These are phyloP conservation scores for Cryptotis parvus DNA, from an alignment of 2,113 vertebrate genomes.

Conservation along the genomic window DNA sequence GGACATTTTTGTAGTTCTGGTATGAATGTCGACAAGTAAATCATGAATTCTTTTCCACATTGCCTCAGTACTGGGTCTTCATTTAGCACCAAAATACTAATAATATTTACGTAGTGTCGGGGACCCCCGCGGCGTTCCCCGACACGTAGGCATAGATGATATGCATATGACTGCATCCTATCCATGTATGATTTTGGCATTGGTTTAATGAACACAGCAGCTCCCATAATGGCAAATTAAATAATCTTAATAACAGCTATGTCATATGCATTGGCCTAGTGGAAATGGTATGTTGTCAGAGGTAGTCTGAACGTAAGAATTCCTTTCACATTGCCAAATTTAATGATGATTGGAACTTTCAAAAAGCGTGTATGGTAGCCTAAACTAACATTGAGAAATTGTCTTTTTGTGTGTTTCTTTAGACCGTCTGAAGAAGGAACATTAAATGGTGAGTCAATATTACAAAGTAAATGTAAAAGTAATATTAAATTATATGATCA, in stretches of 20 bases:
- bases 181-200: no score
- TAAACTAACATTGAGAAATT: slow-evolving; percentile 37
- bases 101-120: slow-evolving; percentile 49
- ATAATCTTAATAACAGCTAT: no score
- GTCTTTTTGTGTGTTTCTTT: slow-evolving; percentile 66
- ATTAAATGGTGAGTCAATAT: slow-evolving; percentile 87
- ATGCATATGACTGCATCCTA: background rate
- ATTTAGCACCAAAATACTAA: background rate
- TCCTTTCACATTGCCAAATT: slow-evolving; percentile 29
- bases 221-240: no score
- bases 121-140: no score
- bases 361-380: slow-evolving; percentile 50
- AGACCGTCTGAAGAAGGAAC: slow-evolving; percentile 89
- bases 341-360: background rate
- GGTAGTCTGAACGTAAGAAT: background rate
- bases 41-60: slow-evolving; percentile 27
- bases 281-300: slow-evolving; percentile 41
- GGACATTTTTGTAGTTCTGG: background rate
- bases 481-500: background rate
- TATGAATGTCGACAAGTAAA: slow-evolving; percentile 39
- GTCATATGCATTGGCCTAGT: background rate
- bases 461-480: slow-evolving; percentile 30
- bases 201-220: no score
- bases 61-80: background rate
- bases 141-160: slow-evolving; percentile 46